Conservation (phyloP, 2,888 invertebrate genomes). For the Nomada ferruginata region DNA sequence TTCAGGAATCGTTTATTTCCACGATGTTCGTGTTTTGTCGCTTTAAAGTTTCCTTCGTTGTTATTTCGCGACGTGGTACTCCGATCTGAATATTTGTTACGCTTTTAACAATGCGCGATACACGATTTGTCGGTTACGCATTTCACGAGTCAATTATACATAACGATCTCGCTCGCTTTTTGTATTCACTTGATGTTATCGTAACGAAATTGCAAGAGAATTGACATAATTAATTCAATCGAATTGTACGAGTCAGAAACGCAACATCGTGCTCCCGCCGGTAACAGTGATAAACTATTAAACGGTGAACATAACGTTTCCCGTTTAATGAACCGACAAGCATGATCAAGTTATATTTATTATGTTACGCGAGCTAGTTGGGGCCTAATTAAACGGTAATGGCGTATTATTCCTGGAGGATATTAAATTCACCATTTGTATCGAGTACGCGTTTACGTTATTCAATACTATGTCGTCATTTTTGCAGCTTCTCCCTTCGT, state of each 20-base stretch:
- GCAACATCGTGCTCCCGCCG: conserved; percentile 22
- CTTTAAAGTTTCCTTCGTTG: not conserved
- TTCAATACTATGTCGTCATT: conserved; percentile 35
- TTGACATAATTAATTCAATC: conserved; percentile 45
- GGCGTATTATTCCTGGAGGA: conserved; percentile 57
- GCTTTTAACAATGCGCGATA: not conserved
- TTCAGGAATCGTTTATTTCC: not conserved
- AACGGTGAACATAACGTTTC: conserved; percentile 64
- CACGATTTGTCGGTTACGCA: too few species aligned
- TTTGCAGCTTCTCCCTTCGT: not conserved
- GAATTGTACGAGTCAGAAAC: conserved; percentile 36
- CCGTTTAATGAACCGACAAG: conserved; percentile 64
- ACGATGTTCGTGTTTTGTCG: not conserved
- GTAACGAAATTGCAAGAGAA: conserved; percentile 9
- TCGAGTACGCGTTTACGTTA: conserved; percentile 53
- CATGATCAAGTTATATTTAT: conserved; percentile 61
- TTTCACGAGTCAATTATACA: not conserved
- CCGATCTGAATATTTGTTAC: too few species aligned
- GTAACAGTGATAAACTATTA: conserved; percentile 63
- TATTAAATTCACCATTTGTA: conserved; percentile 54
- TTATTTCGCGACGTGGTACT: not conserved
- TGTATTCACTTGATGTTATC: not conserved
- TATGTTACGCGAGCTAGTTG: conserved; percentile 57
- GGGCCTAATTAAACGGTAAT: conserved; percentile 67
- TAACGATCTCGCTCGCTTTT: not conserved